Conservation (phyloP, 2,888 invertebrate genomes). For the Tipula confusa region DNA sequence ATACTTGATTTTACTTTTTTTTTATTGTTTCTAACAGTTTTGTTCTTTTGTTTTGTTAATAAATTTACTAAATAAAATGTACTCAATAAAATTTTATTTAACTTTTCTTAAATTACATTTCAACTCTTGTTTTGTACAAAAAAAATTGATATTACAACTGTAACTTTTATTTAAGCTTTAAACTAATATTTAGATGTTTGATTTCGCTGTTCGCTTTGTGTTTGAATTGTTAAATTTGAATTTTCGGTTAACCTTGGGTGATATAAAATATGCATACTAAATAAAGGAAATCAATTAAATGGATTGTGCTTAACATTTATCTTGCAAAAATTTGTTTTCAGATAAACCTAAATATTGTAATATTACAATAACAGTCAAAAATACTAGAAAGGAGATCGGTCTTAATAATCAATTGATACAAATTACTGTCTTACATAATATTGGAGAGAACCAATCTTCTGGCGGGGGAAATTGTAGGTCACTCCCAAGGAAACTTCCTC, state of each 20-base stretch:
- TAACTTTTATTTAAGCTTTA: neutral
- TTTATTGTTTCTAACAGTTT: neutral
- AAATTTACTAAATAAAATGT: neutral
- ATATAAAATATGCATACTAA: neutral
- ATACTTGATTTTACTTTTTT: neutral
- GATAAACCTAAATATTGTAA: too few relatives aligned
- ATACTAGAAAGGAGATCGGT: too few relatives aligned
- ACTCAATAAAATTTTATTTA: neutral
- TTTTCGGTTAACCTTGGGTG: neutral
- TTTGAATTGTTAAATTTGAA: neutral
- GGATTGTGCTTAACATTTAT: too few relatives aligned
- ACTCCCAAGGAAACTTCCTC: too few relatives aligned
- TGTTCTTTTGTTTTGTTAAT: neutral
- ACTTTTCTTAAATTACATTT: constrained; percentile 6
- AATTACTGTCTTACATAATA: too few relatives aligned
- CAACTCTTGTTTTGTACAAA: neutral
- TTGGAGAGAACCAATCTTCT: too few relatives aligned
- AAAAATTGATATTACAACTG: neutral
- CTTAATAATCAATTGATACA: too few relatives aligned
- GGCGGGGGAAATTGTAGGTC: too few relatives aligned
- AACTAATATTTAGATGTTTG: neutral
- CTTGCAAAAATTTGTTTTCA: too few relatives aligned
- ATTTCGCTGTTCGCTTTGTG: neutral
- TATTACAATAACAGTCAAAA: too few relatives aligned
- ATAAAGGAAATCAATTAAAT: too few relatives aligned